These are phyloP conservation scores for Triplophysa tibetana DNA, from an alignment of 2,113 vertebrate genomes.

Conservation along the genomic window DNA sequence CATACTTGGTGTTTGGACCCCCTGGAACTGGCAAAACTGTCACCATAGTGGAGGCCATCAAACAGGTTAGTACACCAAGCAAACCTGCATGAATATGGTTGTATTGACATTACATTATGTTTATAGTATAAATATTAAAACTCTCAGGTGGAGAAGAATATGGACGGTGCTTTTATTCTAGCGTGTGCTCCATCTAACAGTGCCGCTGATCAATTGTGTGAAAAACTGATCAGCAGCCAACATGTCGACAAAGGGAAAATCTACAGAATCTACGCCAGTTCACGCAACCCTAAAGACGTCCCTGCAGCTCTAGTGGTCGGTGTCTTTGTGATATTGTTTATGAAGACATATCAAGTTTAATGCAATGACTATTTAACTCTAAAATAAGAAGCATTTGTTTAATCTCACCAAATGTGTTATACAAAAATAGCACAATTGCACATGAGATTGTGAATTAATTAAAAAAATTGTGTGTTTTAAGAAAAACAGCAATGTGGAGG, in stretches of 20 bases:
- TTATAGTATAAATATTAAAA: too few relatives aligned
- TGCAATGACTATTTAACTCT: too few relatives aligned
- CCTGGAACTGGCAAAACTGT: slow-evolving; percentile 96
- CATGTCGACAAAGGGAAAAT: slow-evolving; percentile 73
- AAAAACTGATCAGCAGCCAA: slow-evolving; percentile 64
- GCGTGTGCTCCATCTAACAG: slow-evolving; percentile 92
- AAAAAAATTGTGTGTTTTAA: slow-evolving; percentile 47
- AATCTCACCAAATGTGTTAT: too few relatives aligned
- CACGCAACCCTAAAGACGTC: slow-evolving; percentile 70
- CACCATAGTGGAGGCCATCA: slow-evolving; percentile 92
- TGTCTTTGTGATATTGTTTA: background rate
- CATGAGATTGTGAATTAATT: too few relatives aligned
- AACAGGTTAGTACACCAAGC: slow-evolving; percentile 69
- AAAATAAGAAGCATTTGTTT: too few relatives aligned
- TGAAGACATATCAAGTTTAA: too few relatives aligned
- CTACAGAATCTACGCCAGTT: slow-evolving; percentile 83
- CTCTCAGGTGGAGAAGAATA: slow-evolving; percentile 61
- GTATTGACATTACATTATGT: too few relatives aligned
- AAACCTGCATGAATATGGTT: too few relatives aligned
- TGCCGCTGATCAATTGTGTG: slow-evolving; percentile 87
- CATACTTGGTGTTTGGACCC: slow-evolving; percentile 96
- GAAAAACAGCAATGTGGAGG: slow-evolving; percentile 82
- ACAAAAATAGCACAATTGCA: too few relatives aligned
- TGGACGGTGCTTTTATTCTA: slow-evolving; percentile 75
- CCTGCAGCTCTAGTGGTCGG: slow-evolving; percentile 75